Evolutionary conservation across 2,888 invertebrate species (phyloP).

Genomic region (Galerucella pusilla): DNA sequence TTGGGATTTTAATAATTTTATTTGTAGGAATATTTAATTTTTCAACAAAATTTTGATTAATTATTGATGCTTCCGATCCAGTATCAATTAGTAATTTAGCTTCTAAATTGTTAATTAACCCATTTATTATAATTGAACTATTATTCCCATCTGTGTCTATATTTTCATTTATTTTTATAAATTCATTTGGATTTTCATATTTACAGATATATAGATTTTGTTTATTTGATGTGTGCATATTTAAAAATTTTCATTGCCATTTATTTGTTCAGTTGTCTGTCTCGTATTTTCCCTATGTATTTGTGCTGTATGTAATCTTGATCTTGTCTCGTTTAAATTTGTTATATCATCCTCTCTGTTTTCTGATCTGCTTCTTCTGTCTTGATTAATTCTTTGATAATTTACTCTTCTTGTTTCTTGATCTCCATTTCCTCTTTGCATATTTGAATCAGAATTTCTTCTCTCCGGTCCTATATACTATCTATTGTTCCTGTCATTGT

Average conservation of each 20-base stretch:
- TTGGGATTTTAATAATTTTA: too few relatives aligned
- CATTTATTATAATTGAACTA: background rate
- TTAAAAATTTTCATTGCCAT: too few relatives aligned
- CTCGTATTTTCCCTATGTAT: background rate
- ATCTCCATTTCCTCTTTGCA: background rate
- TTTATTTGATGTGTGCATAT: too few relatives aligned
- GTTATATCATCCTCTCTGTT: constrained; percentile 1
- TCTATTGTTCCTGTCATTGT: background rate
- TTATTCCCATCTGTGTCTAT: background rate
- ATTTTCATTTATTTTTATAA: constrained; percentile 1
- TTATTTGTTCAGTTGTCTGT: background rate
- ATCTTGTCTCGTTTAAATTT: too few relatives aligned
- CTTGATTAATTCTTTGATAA: constrained; percentile 1
- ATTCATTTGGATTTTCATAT: constrained; percentile 1
- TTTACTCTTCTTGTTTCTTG: background rate
- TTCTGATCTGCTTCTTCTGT: constrained; percentile 3
- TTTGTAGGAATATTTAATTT: constrained; percentile 5
- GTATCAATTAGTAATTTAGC: constrained; percentile 1
- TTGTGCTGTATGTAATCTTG: background rate
- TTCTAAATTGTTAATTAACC: background rate
- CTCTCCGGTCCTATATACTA: background rate
- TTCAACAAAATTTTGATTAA: constrained; percentile 8
- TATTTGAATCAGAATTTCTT: background rate
- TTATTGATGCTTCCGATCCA: background rate
- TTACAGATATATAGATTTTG: too few relatives aligned